Percentiles rank a stretch among this genome's conserved stretches.
phyloP scores from a whole-genome alignment of 2,888 invertebrate genomes.

The Syrphus vitripennis region DNA sequence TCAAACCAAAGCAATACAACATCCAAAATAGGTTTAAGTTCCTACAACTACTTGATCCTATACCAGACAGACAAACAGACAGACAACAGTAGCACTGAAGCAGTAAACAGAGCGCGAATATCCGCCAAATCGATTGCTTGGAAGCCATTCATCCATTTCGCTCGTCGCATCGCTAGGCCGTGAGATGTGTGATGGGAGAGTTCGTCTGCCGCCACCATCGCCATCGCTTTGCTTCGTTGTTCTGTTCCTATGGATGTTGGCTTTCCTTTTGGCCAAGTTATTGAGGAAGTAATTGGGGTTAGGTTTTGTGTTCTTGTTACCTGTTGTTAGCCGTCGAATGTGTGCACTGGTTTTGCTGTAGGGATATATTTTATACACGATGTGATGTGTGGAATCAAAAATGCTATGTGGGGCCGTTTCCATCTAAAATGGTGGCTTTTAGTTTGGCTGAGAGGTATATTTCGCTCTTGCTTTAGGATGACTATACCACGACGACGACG shows the following conservation, averaged over 20 bases:
- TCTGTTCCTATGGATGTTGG: conserved; percentile 36
- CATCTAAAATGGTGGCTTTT: conserved; percentile 8
- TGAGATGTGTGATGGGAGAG: conserved; percentile 18
- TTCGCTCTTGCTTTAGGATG: conserved; percentile 1
- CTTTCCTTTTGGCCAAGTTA: conserved; percentile 66
- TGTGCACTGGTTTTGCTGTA: conserved; percentile 16
- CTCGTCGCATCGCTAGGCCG: not conserved
- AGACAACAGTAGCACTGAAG: conserved; percentile 31
- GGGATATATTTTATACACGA: not conserved
- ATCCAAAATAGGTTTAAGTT: not conserved
- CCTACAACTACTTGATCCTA: not conserved
- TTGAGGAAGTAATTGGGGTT: conserved; percentile 72
- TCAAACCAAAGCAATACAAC: not conserved
- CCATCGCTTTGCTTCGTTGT: not conserved
- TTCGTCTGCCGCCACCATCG: not conserved
- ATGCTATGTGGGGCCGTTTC: conserved; percentile 41
- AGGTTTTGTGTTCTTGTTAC: conserved; percentile 62
- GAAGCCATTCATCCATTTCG: conserved; percentile 43
- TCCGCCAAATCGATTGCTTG: conserved; percentile 34
- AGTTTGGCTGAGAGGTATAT: not conserved
- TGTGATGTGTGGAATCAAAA: conserved; percentile 32
- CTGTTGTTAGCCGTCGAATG: conserved; percentile 55
- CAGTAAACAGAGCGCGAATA: conserved; percentile 25
- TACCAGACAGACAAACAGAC: conserved; percentile 33
- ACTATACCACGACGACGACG: conserved; percentile 13